Conservation (phyloP, 2,113 vertebrate species). For the Carassius auratus region DNA sequence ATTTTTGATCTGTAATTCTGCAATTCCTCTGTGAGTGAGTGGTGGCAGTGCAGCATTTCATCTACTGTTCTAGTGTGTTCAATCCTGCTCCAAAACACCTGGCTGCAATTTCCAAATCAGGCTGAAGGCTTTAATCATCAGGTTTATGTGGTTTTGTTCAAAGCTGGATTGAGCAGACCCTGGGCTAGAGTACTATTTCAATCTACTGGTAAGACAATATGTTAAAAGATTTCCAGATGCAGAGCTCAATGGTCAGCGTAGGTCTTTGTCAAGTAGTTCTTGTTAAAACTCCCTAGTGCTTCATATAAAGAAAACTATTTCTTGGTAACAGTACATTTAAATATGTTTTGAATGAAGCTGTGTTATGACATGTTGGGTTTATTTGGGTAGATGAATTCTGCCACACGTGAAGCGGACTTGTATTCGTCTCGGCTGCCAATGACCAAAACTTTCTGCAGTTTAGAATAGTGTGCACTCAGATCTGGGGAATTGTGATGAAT, state of each 20-base stretch:
- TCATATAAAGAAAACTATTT: not conserved
- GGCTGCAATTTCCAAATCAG: not conserved
- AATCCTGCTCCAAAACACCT: slow-evolving; percentile 1
- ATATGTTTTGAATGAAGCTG: not conserved
- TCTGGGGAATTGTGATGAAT: slow-evolving; percentile 73
- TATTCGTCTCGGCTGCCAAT: slow-evolving; percentile 51
- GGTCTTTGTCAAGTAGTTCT: not conserved
- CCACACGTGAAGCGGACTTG: slow-evolving; percentile 62
- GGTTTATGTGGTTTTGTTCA: not conserved
- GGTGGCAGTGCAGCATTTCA: not conserved
- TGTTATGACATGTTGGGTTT: not conserved
- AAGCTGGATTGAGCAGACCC: not conserved
- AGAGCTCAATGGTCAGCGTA: not conserved
- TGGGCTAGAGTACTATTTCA: not conserved
- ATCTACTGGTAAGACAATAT: not conserved
- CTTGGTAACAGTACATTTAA: not conserved
- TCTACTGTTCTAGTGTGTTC: not conserved
- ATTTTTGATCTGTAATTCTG: not conserved
- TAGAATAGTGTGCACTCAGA: slow-evolving; percentile 56
- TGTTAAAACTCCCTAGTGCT: not conserved
- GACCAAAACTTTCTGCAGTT: slow-evolving; percentile 72
- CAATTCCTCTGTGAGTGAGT: not conserved
- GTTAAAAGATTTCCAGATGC: not conserved
- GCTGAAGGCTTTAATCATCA: not conserved
- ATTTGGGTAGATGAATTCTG: slow-evolving; percentile 67